Evolutionary conservation across 2,113 vertebrate species (phyloP), one percentile per base, ranked within the genome.

Genomic region (Martes martes): DNA sequence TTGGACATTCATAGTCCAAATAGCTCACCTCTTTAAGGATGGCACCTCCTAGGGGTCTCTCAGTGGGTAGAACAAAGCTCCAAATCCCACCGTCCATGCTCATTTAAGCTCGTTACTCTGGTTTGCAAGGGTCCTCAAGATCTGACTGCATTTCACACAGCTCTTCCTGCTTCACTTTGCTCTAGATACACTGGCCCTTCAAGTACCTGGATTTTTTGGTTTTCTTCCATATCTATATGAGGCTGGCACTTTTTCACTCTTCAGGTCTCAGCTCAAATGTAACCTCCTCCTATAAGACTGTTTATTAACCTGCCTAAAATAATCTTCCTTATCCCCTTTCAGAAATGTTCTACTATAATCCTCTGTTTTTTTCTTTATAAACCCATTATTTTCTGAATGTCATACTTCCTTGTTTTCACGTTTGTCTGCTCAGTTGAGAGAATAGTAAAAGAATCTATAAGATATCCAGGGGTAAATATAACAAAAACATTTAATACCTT

Each of bases 241-340:
- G 36, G 24, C 24, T 84, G 15, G 19, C 1, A 82, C n/a, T 21
- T 80, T 84, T 71, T 73, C n/a, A 52, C 33, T 71, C n/a, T 52
- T 94, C 23, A 85, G 59, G 16, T 61, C 86, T 80, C 52, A 79
- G 39, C 42, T 15, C 31, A 61, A 80, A 23, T 83, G 73, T 26
- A 92, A 67, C 11, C 21, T 89, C 18, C 11, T 76, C 26, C 47
- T 39, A 39, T 55, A 67, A 63, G 19, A 63, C 28, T 36, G 3
- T 67, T 81, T 78, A 76, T 73, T 96, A 87, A 92, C 31, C 23
- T 90, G 39, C 50, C 26, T 91, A 55, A 96, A 91, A 84, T 81
- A 76, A 13, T 45, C 18, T 6, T 93, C 11, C 21, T 5, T 87
- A 63, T 74, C 23, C 2, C 63, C 26, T 74, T 57, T 50, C 33